Evolutionary conservation across 2,113 vertebrate species (phyloP).

Genomic region (Nothocercus nigrocapillus): DNA sequence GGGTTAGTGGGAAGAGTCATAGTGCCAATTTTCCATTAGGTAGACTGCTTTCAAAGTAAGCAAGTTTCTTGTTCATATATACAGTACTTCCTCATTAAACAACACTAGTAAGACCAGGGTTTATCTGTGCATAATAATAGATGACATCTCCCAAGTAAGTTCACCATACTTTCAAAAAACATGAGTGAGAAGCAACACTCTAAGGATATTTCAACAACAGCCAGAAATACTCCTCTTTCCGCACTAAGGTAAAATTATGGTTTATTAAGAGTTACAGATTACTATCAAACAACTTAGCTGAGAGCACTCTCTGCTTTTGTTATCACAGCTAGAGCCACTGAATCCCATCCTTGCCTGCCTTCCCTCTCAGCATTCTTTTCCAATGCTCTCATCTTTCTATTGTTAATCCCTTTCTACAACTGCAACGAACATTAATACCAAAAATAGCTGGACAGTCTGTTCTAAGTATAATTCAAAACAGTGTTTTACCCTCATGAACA

Average conservation of each 20-base stretch:
- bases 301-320: constrained; percentile 26
- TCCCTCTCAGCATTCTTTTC: constrained; percentile 65
- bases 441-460: constrained; percentile 63
- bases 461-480: constrained; percentile 70
- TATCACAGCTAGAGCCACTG: constrained; percentile 58
- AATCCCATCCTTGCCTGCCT: constrained; percentile 61
- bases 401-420: constrained; percentile 60
- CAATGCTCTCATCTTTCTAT: constrained; percentile 67
- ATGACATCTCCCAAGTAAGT: background rate
- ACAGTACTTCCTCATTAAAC: fast-evolving
- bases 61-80: background rate
- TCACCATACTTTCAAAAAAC: background rate
- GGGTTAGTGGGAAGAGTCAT: background rate
- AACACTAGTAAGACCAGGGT: background rate
- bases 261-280: background rate
- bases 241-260: background rate
- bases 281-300: background rate
- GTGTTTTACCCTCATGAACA: constrained; percentile 58
- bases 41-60: background rate
- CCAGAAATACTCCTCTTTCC: background rate
- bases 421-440: constrained; percentile 55
- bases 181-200: background rate
- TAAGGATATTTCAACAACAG: background rate
- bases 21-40: background rate
- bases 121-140: background rate